Conservation (phyloP, 2,888 invertebrate genomes). For the Laothoe populi region DNA sequence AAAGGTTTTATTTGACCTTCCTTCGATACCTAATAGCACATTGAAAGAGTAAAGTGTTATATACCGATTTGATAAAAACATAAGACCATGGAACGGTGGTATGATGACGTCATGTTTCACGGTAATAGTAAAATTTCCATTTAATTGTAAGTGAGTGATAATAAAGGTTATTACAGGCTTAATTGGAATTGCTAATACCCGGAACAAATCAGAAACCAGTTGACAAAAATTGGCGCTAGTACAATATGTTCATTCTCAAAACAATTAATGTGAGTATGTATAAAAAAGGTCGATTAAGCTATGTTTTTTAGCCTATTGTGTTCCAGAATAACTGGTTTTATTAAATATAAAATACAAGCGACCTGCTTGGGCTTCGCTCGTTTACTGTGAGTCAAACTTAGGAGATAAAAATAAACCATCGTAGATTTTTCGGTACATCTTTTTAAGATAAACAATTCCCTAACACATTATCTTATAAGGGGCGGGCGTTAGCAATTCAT, state of each 20-base stretch:
- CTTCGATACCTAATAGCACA: not conserved
- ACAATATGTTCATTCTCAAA: slow-evolving; percentile 27
- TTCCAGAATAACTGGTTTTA: not conserved
- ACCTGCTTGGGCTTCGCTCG: too few species aligned
- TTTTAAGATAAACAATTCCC: too few species aligned
- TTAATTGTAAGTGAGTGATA: slow-evolving; percentile 7
- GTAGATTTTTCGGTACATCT: too few species aligned
- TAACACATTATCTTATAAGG: too few species aligned
- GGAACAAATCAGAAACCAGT: slow-evolving; percentile 25
- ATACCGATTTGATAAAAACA: not conserved
- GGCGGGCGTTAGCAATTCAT: too few species aligned
- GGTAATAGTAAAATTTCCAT: slow-evolving; percentile 16
- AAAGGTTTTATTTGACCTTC: not conserved
- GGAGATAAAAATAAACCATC: too few species aligned
- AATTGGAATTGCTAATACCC: slow-evolving; percentile 24
- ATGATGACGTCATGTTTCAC: not conserved
- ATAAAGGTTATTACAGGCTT: slow-evolving; percentile 24
- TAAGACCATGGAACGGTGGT: not conserved
- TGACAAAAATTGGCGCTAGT: slow-evolving; percentile 3
- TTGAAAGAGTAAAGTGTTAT: not conserved
- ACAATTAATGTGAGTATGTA: slow-evolving; percentile 11
- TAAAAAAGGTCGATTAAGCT: slow-evolving; percentile 1
- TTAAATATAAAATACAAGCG: too few species aligned
- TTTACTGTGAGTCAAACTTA: too few species aligned
- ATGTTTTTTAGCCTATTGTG: not conserved